phyloP scores from a whole-genome alignment of 2,797 vertebrate genomes.

The Fistularia commersonii region DNA sequence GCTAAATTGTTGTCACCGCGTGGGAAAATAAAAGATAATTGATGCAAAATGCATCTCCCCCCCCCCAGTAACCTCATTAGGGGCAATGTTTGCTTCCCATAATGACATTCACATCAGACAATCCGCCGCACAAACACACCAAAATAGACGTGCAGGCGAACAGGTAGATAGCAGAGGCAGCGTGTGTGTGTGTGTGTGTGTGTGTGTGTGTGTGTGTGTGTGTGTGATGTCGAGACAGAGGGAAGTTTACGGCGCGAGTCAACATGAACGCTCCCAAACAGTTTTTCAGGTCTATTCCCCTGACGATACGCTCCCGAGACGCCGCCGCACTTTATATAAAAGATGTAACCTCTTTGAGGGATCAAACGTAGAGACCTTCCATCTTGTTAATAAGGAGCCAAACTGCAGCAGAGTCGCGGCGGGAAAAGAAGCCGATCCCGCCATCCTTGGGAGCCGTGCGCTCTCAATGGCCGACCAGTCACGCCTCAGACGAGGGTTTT shows the following conservation, averaged over 20 bases:
- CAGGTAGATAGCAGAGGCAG: too few relatives aligned
- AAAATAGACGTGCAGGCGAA: constrained; percentile 51
- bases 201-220: constrained; percentile 21
- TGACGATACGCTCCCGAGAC: constrained; percentile 45
- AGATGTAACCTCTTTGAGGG: constrained; percentile 51
- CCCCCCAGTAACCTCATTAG: constrained; percentile 42
- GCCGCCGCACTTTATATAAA: constrained; percentile 29
- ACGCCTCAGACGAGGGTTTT: too few relatives aligned
- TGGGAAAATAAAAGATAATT: constrained; percentile 31
- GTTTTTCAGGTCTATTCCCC: constrained; percentile 40
- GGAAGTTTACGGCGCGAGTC: constrained; percentile 19
- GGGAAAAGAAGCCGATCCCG: constrained; percentile 22
- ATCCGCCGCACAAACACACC: constrained; percentile 35
- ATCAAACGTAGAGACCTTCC: constrained; percentile 52
- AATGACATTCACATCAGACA: constrained; percentile 32
- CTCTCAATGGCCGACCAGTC: too few relatives aligned
- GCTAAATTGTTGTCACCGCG: not conserved
- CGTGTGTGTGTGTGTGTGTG: not conserved
- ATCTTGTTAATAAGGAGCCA: constrained; percentile 49
- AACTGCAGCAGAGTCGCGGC: constrained; percentile 31
- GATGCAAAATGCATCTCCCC: constrained; percentile 34
- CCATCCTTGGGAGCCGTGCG: too few relatives aligned
- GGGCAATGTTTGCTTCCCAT: constrained; percentile 25
- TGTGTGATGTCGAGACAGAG: constrained; percentile 46
- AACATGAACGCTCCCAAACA: constrained; percentile 14